Conservation (phyloP, 1,140 invertebrate species). For the Cotesia typhae region DNA sequence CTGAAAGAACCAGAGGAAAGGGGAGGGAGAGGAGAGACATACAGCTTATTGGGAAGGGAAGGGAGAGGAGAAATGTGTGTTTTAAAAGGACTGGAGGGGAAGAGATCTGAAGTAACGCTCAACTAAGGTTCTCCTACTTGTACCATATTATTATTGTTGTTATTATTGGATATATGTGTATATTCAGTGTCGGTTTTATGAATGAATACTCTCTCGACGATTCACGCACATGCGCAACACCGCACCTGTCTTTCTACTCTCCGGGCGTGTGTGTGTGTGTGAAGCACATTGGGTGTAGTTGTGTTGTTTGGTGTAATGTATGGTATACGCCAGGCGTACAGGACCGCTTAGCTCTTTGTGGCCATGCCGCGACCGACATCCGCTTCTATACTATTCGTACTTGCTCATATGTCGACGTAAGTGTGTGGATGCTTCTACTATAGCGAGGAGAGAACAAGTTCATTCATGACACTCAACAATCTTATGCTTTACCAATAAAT, state of each 20-base stretch:
- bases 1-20: constrained; percentile 19
- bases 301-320: not conserved
- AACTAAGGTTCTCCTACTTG: constrained; percentile 45
- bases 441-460: not conserved
- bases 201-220: constrained; percentile 61
- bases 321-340: no score
- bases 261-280: not conserved
- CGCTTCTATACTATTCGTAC: constrained; percentile 15
- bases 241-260: constrained; percentile 37
- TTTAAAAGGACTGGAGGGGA: constrained; percentile 15
- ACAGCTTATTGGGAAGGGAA: constrained; percentile 16
- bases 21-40: constrained; percentile 37
- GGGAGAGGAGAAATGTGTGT: constrained; percentile 32
- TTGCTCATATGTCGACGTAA: not conserved
- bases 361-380: constrained; percentile 20
- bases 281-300: no score
- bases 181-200: constrained; percentile 55
- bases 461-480: constrained; percentile 14
- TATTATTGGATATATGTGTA: no score
- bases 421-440: no score
- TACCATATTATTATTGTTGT: no score
- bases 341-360: constrained; percentile 12
- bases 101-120: constrained; percentile 33
- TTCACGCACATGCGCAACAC: constrained; percentile 35
- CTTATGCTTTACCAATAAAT: no score